Percentiles rank a stretch among this genome's conserved stretches.
Conservation (phyloP, 2,888 invertebrate genomes). For the Hyppa rectilinea region DNA sequence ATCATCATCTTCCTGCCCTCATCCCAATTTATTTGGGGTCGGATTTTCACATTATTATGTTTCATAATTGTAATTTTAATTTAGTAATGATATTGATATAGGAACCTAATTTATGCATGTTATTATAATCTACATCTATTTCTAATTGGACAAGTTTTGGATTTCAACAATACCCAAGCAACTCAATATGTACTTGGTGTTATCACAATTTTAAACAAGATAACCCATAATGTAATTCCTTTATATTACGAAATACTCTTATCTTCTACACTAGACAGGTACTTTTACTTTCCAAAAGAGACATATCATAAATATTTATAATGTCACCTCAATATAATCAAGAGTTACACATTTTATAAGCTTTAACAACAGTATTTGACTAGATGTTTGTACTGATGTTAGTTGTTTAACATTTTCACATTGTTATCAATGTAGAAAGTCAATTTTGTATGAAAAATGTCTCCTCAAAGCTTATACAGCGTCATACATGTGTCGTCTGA, state of each 20-base stretch:
- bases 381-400: slow-evolving; percentile 23
- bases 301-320: slow-evolving; percentile 52
- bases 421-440: slow-evolving; percentile 53
- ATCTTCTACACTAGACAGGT: slow-evolving; percentile 45
- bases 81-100: slow-evolving; percentile 4
- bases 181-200: slow-evolving; percentile 44
- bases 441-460: slow-evolving; percentile 53
- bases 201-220: slow-evolving; percentile 63
- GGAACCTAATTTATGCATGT: slow-evolving; percentile 11
- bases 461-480: slow-evolving; percentile 68
- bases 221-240: slow-evolving; percentile 56
- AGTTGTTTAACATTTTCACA: slow-evolving; percentile 23
- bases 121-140: slow-evolving; percentile 33
- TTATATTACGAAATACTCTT: slow-evolving; percentile 58
- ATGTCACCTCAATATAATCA: slow-evolving; percentile 41
- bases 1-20: too few relatives aligned
- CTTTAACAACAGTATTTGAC: slow-evolving; percentile 3
- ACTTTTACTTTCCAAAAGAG: slow-evolving; percentile 63
- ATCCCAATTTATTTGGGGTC: too few relatives aligned
- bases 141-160: slow-evolving; percentile 43
- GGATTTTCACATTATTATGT: too few relatives aligned
- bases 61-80: slow-evolving; percentile 5
- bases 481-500: slow-evolving; percentile 76
- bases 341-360: slow-evolving; percentile 18
- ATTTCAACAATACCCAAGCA: slow-evolving; percentile 41